phyloP scores from a whole-genome alignment of 1,140 invertebrate species.

The Melanaphis sacchari region DNA sequence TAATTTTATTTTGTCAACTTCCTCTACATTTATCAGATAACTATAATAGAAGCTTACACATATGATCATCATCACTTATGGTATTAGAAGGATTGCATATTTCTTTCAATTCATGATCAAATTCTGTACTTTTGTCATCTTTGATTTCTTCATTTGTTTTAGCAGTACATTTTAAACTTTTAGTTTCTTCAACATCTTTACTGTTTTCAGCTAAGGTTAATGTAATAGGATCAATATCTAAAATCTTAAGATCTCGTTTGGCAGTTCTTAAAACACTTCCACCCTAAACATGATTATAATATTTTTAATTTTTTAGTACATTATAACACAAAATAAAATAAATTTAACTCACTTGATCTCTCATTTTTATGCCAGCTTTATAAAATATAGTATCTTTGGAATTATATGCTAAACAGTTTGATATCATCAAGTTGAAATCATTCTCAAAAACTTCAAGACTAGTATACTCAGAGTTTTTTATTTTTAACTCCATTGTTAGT shows the following conservation, averaged over 20 bases:
- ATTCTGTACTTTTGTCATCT: constrained; percentile 65
- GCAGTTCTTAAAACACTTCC: constrained; percentile 78
- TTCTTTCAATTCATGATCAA: constrained; percentile 65
- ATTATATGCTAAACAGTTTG: constrained; percentile 94
- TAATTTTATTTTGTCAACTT: constrained; percentile 61
- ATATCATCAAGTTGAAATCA: constrained; percentile 94
- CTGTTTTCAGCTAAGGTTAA: constrained; percentile 54
- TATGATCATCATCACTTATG: constrained; percentile 63
- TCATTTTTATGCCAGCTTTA: constrained; percentile 84
- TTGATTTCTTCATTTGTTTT: constrained; percentile 60
- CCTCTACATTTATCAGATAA: constrained; percentile 65
- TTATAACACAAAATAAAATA: neutral
- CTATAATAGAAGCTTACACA: constrained; percentile 68
- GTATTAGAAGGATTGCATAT: constrained; percentile 58
- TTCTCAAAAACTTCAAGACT: constrained; percentile 81
- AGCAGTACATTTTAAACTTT: constrained; percentile 60
- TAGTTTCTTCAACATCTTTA: constrained; percentile 60
- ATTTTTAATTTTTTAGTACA: neutral
- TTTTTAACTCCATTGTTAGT: constrained; percentile 83
- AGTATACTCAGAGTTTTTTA: constrained; percentile 67
- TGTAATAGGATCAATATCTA: constrained; percentile 68
- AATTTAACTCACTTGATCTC: constrained; percentile 72
- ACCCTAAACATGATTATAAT: constrained; percentile 66
- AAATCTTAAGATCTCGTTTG: constrained; percentile 75
- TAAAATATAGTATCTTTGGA: constrained; percentile 89